Evolutionary conservation across 2,113 vertebrate genomes (phyloP).

Genomic region (Xyliphius kryptos): DNA sequence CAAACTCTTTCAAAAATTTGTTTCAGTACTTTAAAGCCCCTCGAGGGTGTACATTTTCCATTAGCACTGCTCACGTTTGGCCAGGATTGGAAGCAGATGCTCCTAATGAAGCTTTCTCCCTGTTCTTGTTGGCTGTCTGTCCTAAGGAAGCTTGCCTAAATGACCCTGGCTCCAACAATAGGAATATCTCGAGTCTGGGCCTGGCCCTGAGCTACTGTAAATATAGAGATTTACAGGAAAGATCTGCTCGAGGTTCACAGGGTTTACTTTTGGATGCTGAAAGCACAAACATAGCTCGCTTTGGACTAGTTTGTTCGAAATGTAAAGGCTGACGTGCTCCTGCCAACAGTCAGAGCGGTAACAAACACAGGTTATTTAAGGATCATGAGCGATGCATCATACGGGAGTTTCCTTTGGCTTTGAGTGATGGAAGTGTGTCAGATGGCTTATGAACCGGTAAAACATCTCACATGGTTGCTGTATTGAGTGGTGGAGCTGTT

Average conservation of each 20-base stretch:
- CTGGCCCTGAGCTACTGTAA: conserved; percentile 33
- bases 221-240: conserved; percentile 21
- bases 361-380: conserved; percentile 36
- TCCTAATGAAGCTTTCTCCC: conserved; percentile 13
- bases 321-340: background rate
- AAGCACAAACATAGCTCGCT: background rate
- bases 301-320: background rate
- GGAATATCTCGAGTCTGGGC: conserved; percentile 19
- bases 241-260: conserved; percentile 20
- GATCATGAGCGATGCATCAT: conserved; percentile 1
- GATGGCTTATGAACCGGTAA: conserved; percentile 19
- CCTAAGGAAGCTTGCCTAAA: conserved; percentile 44
- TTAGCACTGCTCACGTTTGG: conserved; percentile 29
- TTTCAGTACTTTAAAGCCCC: conserved; percentile 14
- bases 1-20: background rate
- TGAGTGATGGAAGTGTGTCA: conserved; percentile 31
- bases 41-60: conserved; percentile 32
- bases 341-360: conserved; percentile 10
- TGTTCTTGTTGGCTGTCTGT: conserved; percentile 24
- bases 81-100: conserved; percentile 41
- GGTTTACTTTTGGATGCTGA: background rate
- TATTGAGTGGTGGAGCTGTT: background rate
- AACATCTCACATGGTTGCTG: background rate
- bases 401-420: conserved; percentile 23
- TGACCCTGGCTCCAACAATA: conserved; percentile 38